These are phyloP conservation scores for Hypsibius dujardini DNA, from an alignment of 1,140 invertebrate genomes.

Conservation along the genomic window DNA sequence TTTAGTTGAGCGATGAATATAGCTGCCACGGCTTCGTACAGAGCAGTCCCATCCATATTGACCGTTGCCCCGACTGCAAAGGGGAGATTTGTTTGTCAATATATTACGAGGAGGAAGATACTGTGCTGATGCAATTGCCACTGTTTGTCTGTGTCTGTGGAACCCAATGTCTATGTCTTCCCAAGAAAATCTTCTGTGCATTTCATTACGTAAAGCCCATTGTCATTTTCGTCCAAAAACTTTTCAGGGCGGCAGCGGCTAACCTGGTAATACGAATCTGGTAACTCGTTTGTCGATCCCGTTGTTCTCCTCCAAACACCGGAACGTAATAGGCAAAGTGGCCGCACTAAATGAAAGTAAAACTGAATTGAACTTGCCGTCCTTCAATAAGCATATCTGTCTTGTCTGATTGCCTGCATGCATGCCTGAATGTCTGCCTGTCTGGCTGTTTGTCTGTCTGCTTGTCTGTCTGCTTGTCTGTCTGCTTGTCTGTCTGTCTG, in stretches of 20 bases:
- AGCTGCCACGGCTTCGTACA: slow-evolving; percentile 44
- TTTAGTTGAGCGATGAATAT: slow-evolving; percentile 54
- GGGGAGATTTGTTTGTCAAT: too few relatives aligned
- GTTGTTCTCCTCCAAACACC: slow-evolving; percentile 75
- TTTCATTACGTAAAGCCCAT: slow-evolving; percentile 25
- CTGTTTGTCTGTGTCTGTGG: too few relatives aligned
- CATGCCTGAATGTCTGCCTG: too few relatives aligned
- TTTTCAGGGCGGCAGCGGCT: slow-evolving; percentile 34
- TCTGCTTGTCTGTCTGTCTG: too few relatives aligned
- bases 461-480: too few relatives aligned
- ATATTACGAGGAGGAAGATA: too few relatives aligned
- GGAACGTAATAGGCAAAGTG: slow-evolving; percentile 79
- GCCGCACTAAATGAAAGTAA: slow-evolving; percentile 53
- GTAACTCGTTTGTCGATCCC: slow-evolving; percentile 72
- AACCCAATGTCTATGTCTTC: too few relatives aligned
- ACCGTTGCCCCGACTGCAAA: slow-evolving; percentile 36
- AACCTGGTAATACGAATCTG: slow-evolving; percentile 46
- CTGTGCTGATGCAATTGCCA: too few relatives aligned
- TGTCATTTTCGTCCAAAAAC: slow-evolving; percentile 18
- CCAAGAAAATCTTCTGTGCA: too few relatives aligned
- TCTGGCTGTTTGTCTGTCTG: too few relatives aligned
- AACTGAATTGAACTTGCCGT: not conserved
- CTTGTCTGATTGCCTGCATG: too few relatives aligned
- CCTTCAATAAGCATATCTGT: too few relatives aligned
- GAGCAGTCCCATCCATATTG: slow-evolving; percentile 43